Evolutionary conservation across 2,113 vertebrate species (phyloP), one percentile per base, ranked within the genome.

Genomic region (Pycnonotus jocosus): DNA sequence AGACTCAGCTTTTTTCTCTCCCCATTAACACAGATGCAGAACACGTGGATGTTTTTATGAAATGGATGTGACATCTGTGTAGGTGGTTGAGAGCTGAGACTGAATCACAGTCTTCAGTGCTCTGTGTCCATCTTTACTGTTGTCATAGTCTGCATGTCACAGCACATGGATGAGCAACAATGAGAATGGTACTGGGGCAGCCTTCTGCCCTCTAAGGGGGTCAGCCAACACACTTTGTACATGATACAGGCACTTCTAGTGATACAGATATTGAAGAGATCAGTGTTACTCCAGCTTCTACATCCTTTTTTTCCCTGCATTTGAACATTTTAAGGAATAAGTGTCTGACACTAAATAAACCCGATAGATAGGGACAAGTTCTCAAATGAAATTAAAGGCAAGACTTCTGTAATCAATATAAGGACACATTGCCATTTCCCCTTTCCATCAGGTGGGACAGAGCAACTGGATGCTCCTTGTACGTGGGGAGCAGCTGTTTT

Each of bases 331-430:
- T 37, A 50, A 81, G 30, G 58, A 79, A 11, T 42, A 73, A 70
- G 28, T 27, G 25, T 5, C 62, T 33, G 19, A 58, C 0, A 51
- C 7, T 11, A 48, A 44, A 15, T 48, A 66, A 47, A 77, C 11
- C 7, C 0, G 2, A 15, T 3, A n/a, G 8, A 14, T 18, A 50
- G 38, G 47, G 42, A 77, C 0, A 0, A 54, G 31, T 37, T 91
- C 45, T 30, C 5, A 50, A 70, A 35, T 69, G 54, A 61, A 85
- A 54, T 20, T 58, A 35, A 72, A 90, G 64, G 24, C 76, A 58
- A 44, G 50, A 17, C 19, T 74, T 92, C 38, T 74, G 20, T 68
- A 51, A 64, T n/a, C 48, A 21, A 1, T 22, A 1, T 37, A 35
- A 66, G 62, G 45, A 70, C 38, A 62, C 0, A 0, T 17, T 4